Evolutionary conservation across 2,797 vertebrate species (phyloP).

Genomic region (Gymnopithys bicolor): DNA sequence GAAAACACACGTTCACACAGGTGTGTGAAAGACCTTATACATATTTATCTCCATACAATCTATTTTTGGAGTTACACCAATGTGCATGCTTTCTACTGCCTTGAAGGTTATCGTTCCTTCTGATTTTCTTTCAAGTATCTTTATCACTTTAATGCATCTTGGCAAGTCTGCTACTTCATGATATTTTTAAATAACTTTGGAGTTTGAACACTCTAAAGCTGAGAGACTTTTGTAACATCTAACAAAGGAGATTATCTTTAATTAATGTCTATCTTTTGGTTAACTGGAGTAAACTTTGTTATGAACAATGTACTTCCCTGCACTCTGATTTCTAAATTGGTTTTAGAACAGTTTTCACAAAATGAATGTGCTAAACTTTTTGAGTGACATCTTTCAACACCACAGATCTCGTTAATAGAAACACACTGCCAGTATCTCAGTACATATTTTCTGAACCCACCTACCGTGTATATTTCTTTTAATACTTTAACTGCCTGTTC

Average conservation of each 20-base stretch:
- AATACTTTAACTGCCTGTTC: not conserved
- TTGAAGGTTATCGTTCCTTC: constrained; percentile 22
- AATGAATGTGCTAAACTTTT: not conserved
- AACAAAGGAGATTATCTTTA: not conserved
- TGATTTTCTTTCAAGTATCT: constrained; percentile 42
- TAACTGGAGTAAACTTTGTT: not conserved
- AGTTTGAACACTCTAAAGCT: not conserved
- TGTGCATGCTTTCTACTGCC: constrained; percentile 1
- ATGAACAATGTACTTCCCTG: not conserved
- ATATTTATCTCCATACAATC: not conserved
- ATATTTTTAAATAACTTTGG: not conserved
- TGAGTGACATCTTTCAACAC: not conserved
- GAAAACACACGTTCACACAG: not conserved
- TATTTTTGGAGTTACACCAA: constrained; percentile 10
- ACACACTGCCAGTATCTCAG: not conserved
- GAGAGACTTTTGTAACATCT: not conserved
- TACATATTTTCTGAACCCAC: not conserved
- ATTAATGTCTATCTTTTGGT: not conserved
- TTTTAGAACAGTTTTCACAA: not conserved
- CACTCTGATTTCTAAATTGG: not conserved
- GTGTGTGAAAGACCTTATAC: not conserved
- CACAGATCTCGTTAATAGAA: not conserved
- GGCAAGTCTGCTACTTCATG: constrained; percentile 15
- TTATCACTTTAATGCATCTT: constrained; percentile 42
- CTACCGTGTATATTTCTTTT: not conserved